Conservation (phyloP, 1,140 invertebrate species). For the Drosophila willistoni region DNA sequence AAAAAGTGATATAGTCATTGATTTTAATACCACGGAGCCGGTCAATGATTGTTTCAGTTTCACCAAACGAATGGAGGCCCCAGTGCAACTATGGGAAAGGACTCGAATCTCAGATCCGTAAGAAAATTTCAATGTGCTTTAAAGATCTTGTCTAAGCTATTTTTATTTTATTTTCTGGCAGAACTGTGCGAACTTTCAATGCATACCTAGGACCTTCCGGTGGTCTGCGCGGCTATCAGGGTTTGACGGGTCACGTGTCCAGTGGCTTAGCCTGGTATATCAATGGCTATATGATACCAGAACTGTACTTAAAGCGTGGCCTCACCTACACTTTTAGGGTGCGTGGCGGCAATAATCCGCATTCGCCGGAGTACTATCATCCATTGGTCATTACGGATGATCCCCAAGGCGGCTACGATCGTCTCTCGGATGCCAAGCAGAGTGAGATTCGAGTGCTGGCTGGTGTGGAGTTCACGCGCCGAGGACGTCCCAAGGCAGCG, state of each 20-base stretch:
- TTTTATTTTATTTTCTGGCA: neutral
- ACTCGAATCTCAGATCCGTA: constrained; percentile 89
- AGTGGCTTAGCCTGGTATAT: constrained; percentile 84
- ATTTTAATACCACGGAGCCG: constrained; percentile 87
- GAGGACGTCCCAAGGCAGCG: constrained; percentile 90
- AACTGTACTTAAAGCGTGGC: constrained; percentile 93
- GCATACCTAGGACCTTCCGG: constrained; percentile 92
- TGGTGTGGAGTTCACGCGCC: constrained; percentile 92
- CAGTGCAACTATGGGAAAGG: constrained; percentile 89
- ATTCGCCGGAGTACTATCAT: constrained; percentile 94
- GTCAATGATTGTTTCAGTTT: constrained; percentile 89
- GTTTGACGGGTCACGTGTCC: constrained; percentile 86
- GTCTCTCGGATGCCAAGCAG: constrained; percentile 88
- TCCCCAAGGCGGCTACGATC: constrained; percentile 91
- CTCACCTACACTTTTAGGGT: constrained; percentile 93
- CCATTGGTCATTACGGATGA: constrained; percentile 96
- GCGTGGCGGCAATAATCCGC: constrained; percentile 94
- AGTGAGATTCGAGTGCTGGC: constrained; percentile 91
- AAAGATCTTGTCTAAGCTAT: too few relatives aligned
- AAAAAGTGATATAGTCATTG: constrained; percentile 87
- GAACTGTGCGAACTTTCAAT: constrained; percentile 89
- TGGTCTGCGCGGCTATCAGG: constrained; percentile 89
- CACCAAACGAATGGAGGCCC: constrained; percentile 83
- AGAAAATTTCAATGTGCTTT: constrained; percentile 8
- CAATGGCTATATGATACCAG: constrained; percentile 93